A percentile compares a stretch with the other conserved stretches of the same genome.
Conservation (phyloP, 1,140 invertebrate species). For the Solenopsis invicta region DNA sequence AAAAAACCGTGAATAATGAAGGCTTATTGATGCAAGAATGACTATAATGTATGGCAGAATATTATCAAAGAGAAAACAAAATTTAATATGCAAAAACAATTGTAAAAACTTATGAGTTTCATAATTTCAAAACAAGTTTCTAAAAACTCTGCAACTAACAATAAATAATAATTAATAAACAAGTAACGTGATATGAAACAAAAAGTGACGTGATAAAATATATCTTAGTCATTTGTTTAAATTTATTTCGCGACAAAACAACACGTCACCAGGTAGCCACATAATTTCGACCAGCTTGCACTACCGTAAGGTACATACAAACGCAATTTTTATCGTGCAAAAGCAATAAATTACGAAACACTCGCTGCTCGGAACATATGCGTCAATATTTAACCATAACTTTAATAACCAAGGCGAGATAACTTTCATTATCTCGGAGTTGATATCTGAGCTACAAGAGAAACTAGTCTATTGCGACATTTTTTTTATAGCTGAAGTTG, state of each 20-base stretch:
- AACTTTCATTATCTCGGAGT: slow-evolving; percentile 13
- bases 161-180: background rate
- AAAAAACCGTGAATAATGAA: background rate
- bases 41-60: background rate
- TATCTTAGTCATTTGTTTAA: background rate
- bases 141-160: background rate
- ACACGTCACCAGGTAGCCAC: background rate
- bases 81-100: background rate
- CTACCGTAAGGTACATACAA: background rate
- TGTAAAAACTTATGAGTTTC: background rate
- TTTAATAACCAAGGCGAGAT: slow-evolving; percentile 16
- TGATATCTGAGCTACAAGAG: slow-evolving; percentile 16
- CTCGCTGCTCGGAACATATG: slow-evolving; percentile 4
- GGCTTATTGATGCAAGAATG: background rate
- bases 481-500: background rate
- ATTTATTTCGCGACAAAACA: background rate
- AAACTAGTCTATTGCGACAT: background rate
- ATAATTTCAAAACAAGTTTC: background rate
- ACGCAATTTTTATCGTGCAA: background rate
- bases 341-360: background rate
- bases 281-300: background rate
- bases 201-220: background rate
- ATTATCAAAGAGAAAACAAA: background rate
- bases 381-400: slow-evolving; percentile 36
- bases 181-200: background rate